Evolutionary conservation across 2,888 invertebrate species (phyloP), one percentile per base, ranked within the genome.

Genomic region (Dryobota labecula): DNA sequence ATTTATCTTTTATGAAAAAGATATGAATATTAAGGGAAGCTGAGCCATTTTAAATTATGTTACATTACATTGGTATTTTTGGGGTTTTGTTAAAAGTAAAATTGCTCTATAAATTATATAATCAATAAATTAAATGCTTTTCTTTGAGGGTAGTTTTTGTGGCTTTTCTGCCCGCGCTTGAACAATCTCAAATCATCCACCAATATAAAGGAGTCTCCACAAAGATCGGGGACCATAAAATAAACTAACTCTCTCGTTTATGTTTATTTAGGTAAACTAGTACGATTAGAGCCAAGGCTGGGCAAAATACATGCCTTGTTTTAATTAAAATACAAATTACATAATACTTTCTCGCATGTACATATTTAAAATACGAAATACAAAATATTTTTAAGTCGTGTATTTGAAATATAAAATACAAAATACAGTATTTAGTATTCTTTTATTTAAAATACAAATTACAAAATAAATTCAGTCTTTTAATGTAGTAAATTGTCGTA

Each of bases 1-100:
- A 53, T 13, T 45, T 49, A 18, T 0, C 30, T 64, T 75, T 54
- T 18, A 36, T 54, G 20, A 43, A 60, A 51, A 62, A 51, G 18
- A 51, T 57, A 62, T n/a, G 33, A 70, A 54, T 51, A 73, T 43
- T 36, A 47, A 38, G 9, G 41, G 57, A 45, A 43, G 9, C 13
- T 24, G 38, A 70, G 33, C 11, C 24, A 70, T 78, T 70, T 75
- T 20, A 57, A 65, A 74, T 65, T 8, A 60, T 49, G 54, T 41
- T 47, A 24, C 15, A 38, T 58, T 47, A 36, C 36, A 20, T 36
- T 47, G 54, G 15, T 30, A 47, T 27, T 41, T 43, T 54, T 36
- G 9, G 30, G 6, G 33, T 47, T 53, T 53, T 51, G n/a, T 57
- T 43, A 24, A 3, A 4, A 57, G 57, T 45, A 24, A 30, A 49